These are phyloP conservation scores for Mormyrops boulengeri DNA, from an alignment of 2,797 vertebrate genomes.

Conservation along the genomic window DNA sequence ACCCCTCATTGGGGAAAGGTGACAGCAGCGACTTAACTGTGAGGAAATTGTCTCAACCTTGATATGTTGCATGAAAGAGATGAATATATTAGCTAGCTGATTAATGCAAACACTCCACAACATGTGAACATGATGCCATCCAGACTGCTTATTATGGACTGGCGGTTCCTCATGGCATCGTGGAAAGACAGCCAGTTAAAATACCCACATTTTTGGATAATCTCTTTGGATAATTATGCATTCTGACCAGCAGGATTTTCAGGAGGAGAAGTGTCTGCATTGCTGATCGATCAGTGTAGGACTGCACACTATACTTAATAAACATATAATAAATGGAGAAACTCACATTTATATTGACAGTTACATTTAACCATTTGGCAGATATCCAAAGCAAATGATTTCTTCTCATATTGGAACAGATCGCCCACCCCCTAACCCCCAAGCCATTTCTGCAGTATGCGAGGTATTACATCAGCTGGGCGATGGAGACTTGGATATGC, in stretches of 20 bases:
- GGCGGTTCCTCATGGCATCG: neutral
- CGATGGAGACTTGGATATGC: neutral
- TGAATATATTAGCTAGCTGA: neutral
- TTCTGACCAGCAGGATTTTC: neutral
- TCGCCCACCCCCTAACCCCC: too few relatives aligned
- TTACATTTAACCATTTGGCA: neutral
- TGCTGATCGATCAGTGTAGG: neutral
- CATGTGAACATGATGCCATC: neutral
- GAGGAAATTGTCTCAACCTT: neutral
- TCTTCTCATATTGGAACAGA: too few relatives aligned
- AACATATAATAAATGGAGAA: neutral
- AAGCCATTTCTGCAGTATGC: neutral
- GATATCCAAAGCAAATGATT: neutral
- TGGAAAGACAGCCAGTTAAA: neutral
- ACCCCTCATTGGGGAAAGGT: neutral
- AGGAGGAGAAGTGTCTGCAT: neutral
- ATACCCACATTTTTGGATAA: neutral
- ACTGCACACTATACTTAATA: neutral
- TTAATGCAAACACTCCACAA: neutral
- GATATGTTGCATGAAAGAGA: neutral
- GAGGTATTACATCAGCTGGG: neutral
- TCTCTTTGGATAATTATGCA: neutral
- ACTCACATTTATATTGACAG: neutral
- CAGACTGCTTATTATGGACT: neutral
- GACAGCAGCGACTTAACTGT: neutral